Percentiles rank a stretch among this genome's conserved stretches.
These are phyloP conservation scores for Cryptus viduatorius DNA, from an alignment of 2,888 invertebrate species.

Conservation along the genomic window DNA sequence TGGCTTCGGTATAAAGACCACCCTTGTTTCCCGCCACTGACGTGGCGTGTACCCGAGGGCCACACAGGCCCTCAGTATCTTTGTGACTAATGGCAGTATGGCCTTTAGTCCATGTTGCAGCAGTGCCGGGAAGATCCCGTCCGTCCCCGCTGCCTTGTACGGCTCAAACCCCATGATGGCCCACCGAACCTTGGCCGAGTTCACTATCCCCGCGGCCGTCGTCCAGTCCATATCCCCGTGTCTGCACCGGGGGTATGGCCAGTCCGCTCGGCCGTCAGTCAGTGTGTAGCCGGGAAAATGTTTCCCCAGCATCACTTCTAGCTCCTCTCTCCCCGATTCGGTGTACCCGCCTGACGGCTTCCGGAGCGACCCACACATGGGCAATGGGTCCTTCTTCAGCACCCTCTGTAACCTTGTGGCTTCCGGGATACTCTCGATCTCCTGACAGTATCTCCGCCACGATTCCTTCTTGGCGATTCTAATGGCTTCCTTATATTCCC, in stretches of 20 bases:
- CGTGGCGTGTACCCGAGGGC: slow-evolving; percentile 49
- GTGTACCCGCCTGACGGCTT: slow-evolving; percentile 17
- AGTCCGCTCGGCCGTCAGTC: not conserved
- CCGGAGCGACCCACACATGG: not conserved
- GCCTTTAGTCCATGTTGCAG: slow-evolving; percentile 2
- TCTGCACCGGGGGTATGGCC: not conserved
- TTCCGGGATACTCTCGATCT: slow-evolving; percentile 32
- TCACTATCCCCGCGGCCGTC: not conserved
- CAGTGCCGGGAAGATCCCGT: slow-evolving; percentile 45
- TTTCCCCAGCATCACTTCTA: slow-evolving; percentile 1
- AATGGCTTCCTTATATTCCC: slow-evolving; percentile 20
- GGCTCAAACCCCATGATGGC: slow-evolving; percentile 29
- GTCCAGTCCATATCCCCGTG: slow-evolving; percentile 23
- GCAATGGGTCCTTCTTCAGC: not conserved
- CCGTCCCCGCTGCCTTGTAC: slow-evolving; percentile 25
- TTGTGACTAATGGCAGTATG: slow-evolving; percentile 25
- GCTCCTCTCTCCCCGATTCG: slow-evolving; percentile 8
- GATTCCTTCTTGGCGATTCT: not conserved
- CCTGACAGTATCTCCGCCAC: slow-evolving; percentile 37
- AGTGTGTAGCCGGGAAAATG: slow-evolving; percentile 19
- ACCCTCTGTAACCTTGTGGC: slow-evolving; percentile 33
- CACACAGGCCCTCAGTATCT: slow-evolving; percentile 40
- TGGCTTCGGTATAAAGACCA: slow-evolving; percentile 66
- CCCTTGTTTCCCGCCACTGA: slow-evolving; percentile 39
- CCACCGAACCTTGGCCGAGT: not conserved